Evolutionary conservation across 1,140 invertebrate species (phyloP).

Genomic region (Penaeus chinensis): DNA sequence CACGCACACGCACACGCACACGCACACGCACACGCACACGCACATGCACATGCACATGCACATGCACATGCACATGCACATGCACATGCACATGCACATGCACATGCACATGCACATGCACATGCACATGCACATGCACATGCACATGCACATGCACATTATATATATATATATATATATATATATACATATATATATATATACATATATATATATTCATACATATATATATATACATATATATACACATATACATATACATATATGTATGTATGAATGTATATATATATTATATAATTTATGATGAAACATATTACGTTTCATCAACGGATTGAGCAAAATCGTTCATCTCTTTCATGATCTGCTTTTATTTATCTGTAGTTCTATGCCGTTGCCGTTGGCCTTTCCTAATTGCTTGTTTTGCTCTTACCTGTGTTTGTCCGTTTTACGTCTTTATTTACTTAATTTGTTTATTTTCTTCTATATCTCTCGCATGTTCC

Average conservation of each 20-base stretch:
- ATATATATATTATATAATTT: conserved; percentile 27
- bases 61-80: neutral
- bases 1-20: conserved; percentile 1
- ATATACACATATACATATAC: conserved; percentile 22
- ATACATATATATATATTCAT: conserved; percentile 28
- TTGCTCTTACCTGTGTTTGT: no score
- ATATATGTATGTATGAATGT: conserved; percentile 23
- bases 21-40: neutral
- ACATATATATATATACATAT: conserved; percentile 24
- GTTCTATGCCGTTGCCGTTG: neutral
- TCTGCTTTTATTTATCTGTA: neutral
- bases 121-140: neutral
- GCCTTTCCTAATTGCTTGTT: no score
- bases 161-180: conserved; percentile 30
- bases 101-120: neutral
- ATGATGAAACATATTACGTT: neutral
- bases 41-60: neutral
- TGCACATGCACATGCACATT: neutral
- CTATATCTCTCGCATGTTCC: no score
- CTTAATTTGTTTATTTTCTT: no score
- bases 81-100: conserved; percentile 8
- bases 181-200: conserved; percentile 34
- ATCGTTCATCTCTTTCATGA: neutral
- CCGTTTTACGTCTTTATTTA: no score
- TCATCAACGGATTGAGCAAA: no score